These are phyloP conservation scores for Phodopus roborovskii DNA, from an alignment of 2,113 vertebrate species.

Conservation along the genomic window DNA sequence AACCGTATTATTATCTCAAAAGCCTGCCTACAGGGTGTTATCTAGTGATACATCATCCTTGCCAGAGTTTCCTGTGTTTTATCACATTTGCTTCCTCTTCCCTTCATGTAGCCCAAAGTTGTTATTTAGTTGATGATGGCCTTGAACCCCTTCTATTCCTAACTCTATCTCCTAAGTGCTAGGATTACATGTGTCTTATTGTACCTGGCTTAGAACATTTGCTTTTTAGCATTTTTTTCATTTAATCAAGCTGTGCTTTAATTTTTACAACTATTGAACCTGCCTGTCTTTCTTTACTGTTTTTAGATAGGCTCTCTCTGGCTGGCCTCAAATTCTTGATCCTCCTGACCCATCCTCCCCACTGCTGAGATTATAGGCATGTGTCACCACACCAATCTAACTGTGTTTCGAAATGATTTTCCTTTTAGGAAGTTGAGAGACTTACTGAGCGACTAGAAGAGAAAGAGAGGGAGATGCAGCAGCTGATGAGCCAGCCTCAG, in stretches of 20 bases:
- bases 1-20: neutral
- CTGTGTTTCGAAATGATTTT: neutral
- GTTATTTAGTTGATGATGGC: neutral
- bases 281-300: neutral
- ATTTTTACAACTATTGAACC: neutral
- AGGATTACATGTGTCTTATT: neutral
- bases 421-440: constrained; percentile 90
- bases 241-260: neutral
- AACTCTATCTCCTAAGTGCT: neutral
- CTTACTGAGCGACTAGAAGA: constrained; percentile 87
- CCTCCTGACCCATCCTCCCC: neutral
- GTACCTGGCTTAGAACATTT: neutral
- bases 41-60: rapidly evolving
- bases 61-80: neutral
- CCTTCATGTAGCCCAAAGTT: neutral
- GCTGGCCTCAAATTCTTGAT: neutral
- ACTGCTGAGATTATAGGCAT: neutral
- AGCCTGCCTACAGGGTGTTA: rapidly evolving
- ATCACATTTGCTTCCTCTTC: neutral
- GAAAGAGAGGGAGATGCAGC: constrained; percentile 88
- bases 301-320: neutral
- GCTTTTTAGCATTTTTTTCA: constrained; percentile 28
- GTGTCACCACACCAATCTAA: neutral
- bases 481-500: constrained; percentile 84
- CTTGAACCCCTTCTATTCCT: neutral